Percentiles rank a stretch among this genome's conserved stretches.
phyloP scores from a whole-genome alignment of 2,797 vertebrate species.

The Semaprochilodus insignis region DNA sequence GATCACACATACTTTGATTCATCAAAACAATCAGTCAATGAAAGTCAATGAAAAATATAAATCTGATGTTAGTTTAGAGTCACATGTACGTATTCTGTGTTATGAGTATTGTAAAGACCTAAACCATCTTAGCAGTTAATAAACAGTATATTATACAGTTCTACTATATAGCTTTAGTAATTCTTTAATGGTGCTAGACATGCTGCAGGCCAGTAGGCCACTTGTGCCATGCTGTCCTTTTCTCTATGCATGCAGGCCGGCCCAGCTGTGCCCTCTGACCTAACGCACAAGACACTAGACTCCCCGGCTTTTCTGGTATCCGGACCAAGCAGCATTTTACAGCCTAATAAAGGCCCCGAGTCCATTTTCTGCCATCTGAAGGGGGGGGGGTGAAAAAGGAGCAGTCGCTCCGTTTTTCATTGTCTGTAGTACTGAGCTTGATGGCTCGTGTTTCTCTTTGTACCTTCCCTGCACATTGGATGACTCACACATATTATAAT shows the following conservation, averaged over 20 bases:
- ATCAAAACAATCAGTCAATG: no score
- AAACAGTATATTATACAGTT: background rate
- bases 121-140: no score
- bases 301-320: background rate
- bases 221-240: background rate
- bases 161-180: background rate
- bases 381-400: background rate
- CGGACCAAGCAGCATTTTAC: slow-evolving; percentile 29
- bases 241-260: background rate
- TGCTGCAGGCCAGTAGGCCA: slow-evolving; percentile 7
- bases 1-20: no score
- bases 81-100: no score
- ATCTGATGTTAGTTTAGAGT: no score
- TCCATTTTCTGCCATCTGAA: slow-evolving; percentile 11
- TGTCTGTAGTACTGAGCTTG: slow-evolving; percentile 6
- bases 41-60: no score
- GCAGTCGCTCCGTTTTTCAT: slow-evolving; percentile 11
- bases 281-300: slow-evolving; percentile 10
- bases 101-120: background rate
- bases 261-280: slow-evolving; percentile 50
- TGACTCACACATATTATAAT: slow-evolving; percentile 54
- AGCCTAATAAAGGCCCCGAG: background rate
- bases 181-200: background rate
- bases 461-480: slow-evolving; percentile 29
- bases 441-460: slow-evolving; percentile 43